Evolutionary conservation across 2,888 invertebrate species (phyloP), one percentile per base, ranked within the genome.

Genomic region (Euzophera pinguis): DNA sequence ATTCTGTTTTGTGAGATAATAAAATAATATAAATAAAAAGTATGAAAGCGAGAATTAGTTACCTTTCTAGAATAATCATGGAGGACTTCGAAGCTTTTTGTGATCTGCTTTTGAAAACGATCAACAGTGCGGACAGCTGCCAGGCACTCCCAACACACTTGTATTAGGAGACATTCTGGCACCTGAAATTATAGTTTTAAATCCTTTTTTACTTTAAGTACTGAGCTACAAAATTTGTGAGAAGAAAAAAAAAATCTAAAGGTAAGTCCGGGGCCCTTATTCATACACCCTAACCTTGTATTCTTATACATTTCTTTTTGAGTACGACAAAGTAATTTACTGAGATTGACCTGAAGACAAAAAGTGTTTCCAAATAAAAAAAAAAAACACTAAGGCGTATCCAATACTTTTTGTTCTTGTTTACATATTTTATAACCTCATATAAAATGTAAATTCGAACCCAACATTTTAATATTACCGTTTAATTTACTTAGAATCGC

Each of bases 121-220:
- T 69, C 60, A 0, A 67, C 58, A 0, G 68, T 63, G 7, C 57
- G 64, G 0, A 83, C 71, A 0, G 73, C 58, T 0, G 83, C 84
- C 0, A 82, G 53, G 37, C 89, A 90, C 54, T 90, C 89, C 87
- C 88, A 90, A 56, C 89, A 90, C 0, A 89, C 75, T 50, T 85
- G 84, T 0, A 89, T 64, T 1, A 74, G 63, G 0, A 90, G 60
- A 0, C 82, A 88, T 53, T 86, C 86, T 3, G 88, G 82, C 0
- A 90, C 80, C 89, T 89, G 63, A 0, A 68, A 22, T 22, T 3
- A 3, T 22, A 3, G 2, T 22, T 22, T 22, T 22, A 3, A 3
- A 22, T 22, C n/a, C n/a, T n/a, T n/a, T n/a, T n/a, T n/a, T n/a
- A n/a, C n/a, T n/a, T n/a, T n/a, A n/a, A n/a, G n/a, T n/a, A n/a